Evolutionary conservation across 1,140 invertebrate genomes (phyloP).

Genomic region (Drosophila azteca): DNA sequence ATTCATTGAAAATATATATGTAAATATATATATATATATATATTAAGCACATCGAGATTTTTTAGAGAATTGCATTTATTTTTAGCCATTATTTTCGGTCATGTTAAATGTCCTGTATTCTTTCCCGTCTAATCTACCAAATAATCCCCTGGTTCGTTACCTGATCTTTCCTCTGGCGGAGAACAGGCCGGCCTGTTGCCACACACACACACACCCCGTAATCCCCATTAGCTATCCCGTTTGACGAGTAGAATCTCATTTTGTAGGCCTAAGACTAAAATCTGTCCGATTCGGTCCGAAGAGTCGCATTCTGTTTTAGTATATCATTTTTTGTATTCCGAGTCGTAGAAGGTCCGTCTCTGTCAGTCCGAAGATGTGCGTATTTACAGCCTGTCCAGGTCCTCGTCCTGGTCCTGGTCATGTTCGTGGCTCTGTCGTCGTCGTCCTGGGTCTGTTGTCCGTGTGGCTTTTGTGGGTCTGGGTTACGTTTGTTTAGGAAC

Average conservation of each 20-base stretch:
- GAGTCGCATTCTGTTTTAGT: conserved; percentile 4
- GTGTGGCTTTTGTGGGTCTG: conserved; percentile 29
- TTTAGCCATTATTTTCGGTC: not conserved
- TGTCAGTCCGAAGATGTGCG: conserved; percentile 58
- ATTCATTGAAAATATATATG: conserved; percentile 13
- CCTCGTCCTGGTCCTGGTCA: conserved; percentile 1
- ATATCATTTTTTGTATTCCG: not conserved
- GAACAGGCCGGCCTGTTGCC: conserved; percentile 6
- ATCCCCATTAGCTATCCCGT: not conserved
- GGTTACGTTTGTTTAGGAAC: conserved; percentile 74
- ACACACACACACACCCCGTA: conserved; percentile 9
- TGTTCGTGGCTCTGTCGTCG: not conserved
- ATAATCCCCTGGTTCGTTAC: conserved; percentile 7
- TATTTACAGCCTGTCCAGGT: conserved; percentile 69
- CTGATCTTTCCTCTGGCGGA: not conserved
- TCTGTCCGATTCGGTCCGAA: conserved; percentile 27
- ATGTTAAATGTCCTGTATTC: not conserved
- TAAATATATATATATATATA: conserved; percentile 21
- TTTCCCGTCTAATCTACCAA: not conserved
- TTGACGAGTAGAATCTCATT: conserved; percentile 48
- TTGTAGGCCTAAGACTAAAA: conserved; percentile 53
- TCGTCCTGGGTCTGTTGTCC: conserved; percentile 6
- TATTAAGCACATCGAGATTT: conserved; percentile 10
- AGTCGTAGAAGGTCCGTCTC: conserved; percentile 35
- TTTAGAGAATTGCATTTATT: not conserved